Base-by-base conservation (phyloP, 2,113 vertebrate species). In the Macaca mulatta region DNA sequence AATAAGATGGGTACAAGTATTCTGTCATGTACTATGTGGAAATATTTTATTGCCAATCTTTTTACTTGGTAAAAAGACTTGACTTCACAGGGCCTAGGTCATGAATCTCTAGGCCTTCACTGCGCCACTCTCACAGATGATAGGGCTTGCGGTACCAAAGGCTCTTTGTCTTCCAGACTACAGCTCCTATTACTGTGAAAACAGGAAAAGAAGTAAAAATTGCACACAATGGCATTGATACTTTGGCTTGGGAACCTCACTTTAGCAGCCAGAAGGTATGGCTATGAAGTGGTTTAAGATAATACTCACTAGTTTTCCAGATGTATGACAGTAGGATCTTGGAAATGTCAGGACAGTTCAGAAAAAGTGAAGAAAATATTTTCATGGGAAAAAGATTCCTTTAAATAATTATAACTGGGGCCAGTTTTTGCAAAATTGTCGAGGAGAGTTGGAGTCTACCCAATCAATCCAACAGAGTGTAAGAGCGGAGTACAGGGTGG, bases 181-280 rank as follows among this genome's bases (percentile, higher is more conserved):
- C 17, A 27, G 30, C 48, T 91, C 88, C 23, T 45, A 30, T 91
- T 82, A 75, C 43, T 69, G 16, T 61, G 45, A 95, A 95, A 95
- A 89, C 45, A 96, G 86, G 84, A 96, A 94, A 59, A 64, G n/a
- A 80, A 92, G 90, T 55, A 78, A 87, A 94, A 90, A 57, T 18
- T 61, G 50, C 18, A 69, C 55, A 61, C 67, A 38, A 6, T 45
- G 89, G 85, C 59, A 74, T 10, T 18, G 79, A 87, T 77, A 20
- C 83, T 87, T 89, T 80, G 92, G 43, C 69, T 59, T 50, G 30
- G 38, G 12, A 81, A 40, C 12, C n/a, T 74, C 48, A 57, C 55
- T 74, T 79, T 69, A 82, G 84, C 43, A 86, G 35, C 83, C 89
- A 67, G 57, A 59, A 72, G 72, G 3, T 50, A 75, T 43, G 74